A percentile compares a stretch with the other conserved stretches of the same genome.
These are phyloP conservation scores for Cyphomyrus plagiostoma DNA, from an alignment of 2,113 vertebrate species.

Conservation along the genomic window DNA sequence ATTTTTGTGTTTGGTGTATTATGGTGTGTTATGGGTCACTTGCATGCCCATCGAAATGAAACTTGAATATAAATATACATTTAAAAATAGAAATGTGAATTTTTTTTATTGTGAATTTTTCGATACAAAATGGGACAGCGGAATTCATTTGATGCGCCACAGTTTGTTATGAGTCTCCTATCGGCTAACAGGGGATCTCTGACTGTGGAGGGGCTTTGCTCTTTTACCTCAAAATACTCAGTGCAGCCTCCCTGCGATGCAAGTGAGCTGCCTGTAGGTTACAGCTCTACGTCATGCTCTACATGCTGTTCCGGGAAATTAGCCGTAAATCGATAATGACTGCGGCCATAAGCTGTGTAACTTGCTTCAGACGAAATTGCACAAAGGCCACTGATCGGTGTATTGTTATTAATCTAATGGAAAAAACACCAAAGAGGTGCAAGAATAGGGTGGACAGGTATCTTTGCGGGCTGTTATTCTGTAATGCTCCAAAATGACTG, in stretches of 20 bases:
- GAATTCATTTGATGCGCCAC: neutral
- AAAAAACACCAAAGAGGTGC: neutral
- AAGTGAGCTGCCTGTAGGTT: neutral
- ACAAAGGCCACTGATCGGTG: neutral
- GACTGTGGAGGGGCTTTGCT: neutral
- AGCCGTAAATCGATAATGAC: neutral
- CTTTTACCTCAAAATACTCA: neutral
- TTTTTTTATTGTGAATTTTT: neutral
- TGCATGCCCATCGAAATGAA: neutral
- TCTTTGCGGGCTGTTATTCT: neutral
- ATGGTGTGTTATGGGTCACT: neutral
- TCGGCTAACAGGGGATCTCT: neutral
- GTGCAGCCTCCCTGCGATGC: neutral
- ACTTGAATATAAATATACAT: neutral
- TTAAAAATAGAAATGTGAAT: neutral
- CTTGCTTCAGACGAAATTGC: neutral
- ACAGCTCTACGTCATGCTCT: neutral
- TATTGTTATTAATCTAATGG: neutral
- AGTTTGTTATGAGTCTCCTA: neutral
- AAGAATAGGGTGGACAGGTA: neutral
- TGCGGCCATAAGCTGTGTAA: neutral
- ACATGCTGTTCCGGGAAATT: neutral
- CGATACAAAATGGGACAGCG: neutral
- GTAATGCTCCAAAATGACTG: neutral
- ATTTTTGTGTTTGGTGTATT: neutral